Conservation (phyloP, 2,113 vertebrate genomes). For the Cromileptes altivelis region DNA sequence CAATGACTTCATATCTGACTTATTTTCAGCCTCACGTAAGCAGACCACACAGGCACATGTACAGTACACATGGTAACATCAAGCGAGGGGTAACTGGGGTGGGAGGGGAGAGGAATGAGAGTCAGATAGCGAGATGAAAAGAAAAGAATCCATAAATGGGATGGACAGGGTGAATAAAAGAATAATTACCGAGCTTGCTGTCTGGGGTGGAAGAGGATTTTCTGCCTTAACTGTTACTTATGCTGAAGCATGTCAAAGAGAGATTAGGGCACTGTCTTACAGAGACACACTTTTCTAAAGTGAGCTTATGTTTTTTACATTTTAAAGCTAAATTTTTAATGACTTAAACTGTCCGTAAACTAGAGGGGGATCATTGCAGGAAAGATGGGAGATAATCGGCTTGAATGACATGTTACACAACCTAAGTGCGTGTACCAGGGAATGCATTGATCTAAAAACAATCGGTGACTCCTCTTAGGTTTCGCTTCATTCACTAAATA, state of each 20-base stretch:
- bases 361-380: neutral
- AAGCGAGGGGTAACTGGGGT: constrained; percentile 17
- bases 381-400: constrained; percentile 8
- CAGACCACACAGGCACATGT: constrained; percentile 39
- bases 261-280: constrained; percentile 39
- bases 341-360: neutral
- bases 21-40: constrained; percentile 59
- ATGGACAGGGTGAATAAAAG: constrained; percentile 47
- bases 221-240: constrained; percentile 50
- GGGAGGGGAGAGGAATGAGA: constrained; percentile 7
- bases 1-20: constrained; percentile 73
- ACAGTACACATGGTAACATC: constrained; percentile 31
- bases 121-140: constrained; percentile 48
- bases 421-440: constrained; percentile 1
- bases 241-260: constrained; percentile 36
- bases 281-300: constrained; percentile 22
- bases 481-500: constrained; percentile 56
- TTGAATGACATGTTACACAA: constrained; percentile 34
- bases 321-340: constrained; percentile 3
- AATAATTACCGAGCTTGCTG: constrained; percentile 44
- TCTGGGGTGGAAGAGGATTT: constrained; percentile 40
- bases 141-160: constrained; percentile 71
- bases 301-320: constrained; percentile 28
- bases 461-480: constrained; percentile 37
- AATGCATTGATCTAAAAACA: constrained; percentile 47